Evolutionary conservation across 2,797 vertebrate genomes (phyloP).

Genomic region (Dermochelys coriacea): DNA sequence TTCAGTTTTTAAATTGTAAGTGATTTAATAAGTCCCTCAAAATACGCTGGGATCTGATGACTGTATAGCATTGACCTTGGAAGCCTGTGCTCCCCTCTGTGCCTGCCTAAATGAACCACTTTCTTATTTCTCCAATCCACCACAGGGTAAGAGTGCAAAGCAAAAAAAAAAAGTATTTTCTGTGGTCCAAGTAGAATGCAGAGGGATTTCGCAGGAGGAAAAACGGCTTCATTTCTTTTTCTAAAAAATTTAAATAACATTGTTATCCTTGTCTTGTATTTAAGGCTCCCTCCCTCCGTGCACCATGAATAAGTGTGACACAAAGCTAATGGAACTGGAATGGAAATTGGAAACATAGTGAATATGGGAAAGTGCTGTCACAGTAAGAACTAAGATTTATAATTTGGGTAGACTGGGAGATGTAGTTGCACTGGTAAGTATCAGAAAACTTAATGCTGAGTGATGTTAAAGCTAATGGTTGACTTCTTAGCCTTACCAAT

Average conservation of each 20-base stretch:
- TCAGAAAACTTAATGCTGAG: background rate
- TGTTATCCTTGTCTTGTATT: background rate
- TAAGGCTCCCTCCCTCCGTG: background rate
- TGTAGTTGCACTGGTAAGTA: background rate
- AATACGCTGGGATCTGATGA: fast-evolving
- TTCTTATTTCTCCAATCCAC: background rate
- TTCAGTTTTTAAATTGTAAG: background rate
- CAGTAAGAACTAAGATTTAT: fast-evolving
- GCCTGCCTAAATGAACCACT: background rate
- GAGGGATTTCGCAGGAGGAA: background rate
- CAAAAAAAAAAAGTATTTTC: background rate
- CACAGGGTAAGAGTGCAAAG: fast-evolving
- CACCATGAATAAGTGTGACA: background rate
- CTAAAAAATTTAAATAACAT: background rate
- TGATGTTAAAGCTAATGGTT: background rate
- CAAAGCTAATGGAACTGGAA: background rate
- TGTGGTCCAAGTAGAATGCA: background rate
- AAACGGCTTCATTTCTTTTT: background rate
- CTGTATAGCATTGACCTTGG: background rate
- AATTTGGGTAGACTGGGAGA: fast-evolving
- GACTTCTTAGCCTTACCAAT: constrained; percentile 1
- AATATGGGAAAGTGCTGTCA: background rate
- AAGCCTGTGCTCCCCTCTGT: background rate
- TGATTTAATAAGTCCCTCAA: background rate
- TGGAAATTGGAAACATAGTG: background rate